Evolutionary conservation across 2,888 invertebrate species (phyloP).

Genomic region (Dryocosmus kuriphilus): DNA sequence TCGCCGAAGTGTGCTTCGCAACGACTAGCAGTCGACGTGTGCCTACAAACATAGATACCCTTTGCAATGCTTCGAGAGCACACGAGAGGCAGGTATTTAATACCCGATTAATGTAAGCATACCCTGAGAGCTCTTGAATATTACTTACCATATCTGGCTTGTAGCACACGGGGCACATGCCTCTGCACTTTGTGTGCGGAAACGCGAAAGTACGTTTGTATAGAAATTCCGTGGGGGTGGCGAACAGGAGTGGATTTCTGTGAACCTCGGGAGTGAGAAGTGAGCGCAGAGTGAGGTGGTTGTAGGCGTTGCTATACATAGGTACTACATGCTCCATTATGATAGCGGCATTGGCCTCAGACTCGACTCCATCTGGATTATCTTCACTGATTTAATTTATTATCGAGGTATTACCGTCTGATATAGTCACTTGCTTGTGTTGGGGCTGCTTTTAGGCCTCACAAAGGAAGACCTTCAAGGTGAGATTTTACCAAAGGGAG

Average conservation of each 20-base stretch:
- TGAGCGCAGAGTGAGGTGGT: slow-evolving; percentile 48
- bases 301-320: slow-evolving; percentile 50
- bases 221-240: neutral
- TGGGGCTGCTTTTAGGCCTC: slow-evolving; percentile 69
- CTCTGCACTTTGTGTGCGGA: neutral
- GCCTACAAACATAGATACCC: neutral
- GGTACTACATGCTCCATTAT: slow-evolving; percentile 65
- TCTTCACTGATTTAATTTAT: slow-evolving; percentile 76
- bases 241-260: slow-evolving; percentile 1
- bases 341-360: slow-evolving; percentile 66
- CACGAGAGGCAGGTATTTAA: slow-evolving; percentile 33
- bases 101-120: slow-evolving; percentile 25
- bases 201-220: slow-evolving; percentile 6
- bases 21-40: slow-evolving; percentile 11
- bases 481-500: slow-evolving; percentile 16
- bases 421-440: slow-evolving; percentile 68
- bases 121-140: slow-evolving; percentile 34
- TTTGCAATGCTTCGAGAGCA: slow-evolving; percentile 21
- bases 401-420: slow-evolving; percentile 71
- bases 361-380: slow-evolving; percentile 74
- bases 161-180: slow-evolving; percentile 8
- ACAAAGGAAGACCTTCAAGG: slow-evolving; percentile 60
- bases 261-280: neutral
- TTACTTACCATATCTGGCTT: slow-evolving; percentile 33
- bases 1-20: neutral